phyloP scores from a whole-genome alignment of 2,888 invertebrate genomes.

The Halictus ligatus region DNA sequence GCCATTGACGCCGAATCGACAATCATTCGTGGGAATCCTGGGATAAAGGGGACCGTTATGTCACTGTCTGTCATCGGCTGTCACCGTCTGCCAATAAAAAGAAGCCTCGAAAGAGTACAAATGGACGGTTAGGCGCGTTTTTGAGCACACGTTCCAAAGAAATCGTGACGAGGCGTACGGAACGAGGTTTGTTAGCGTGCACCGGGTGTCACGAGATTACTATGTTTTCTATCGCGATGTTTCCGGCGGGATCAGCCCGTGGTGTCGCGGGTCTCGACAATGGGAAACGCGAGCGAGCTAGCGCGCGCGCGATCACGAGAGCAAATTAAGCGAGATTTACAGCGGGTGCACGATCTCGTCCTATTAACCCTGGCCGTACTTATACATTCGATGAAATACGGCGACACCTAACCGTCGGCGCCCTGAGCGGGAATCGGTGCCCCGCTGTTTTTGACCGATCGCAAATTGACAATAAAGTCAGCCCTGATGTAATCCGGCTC shows the following conservation, averaged over 20 bases:
- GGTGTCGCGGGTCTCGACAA: conserved; percentile 42
- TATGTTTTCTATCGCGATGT: conserved; percentile 47
- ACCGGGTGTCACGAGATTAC: conserved; percentile 64
- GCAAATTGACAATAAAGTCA: conserved; percentile 63
- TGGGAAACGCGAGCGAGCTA: conserved; percentile 53
- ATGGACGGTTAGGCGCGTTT: neutral
- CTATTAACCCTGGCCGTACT: conserved; percentile 70
- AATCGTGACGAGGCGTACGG: neutral
- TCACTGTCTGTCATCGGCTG: neutral
- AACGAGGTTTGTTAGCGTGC: neutral
- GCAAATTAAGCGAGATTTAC: conserved; percentile 74
- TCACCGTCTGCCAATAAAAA: neutral
- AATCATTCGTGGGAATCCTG: neutral
- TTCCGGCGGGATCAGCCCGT: neutral
- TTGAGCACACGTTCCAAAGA: neutral
- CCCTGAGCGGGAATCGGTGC: conserved; percentile 35
- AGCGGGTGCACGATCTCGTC: conserved; percentile 71
- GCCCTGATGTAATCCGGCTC: conserved; percentile 13
- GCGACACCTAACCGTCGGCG: conserved; percentile 41
- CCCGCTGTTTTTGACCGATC: conserved; percentile 62
- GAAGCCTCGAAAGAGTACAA: neutral
- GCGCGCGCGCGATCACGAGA: conserved; percentile 26
- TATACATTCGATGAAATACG: conserved; percentile 71
- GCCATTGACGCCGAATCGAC: neutral
- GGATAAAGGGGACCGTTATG: neutral